Percentiles rank a stretch among this genome's conserved stretches.
These are phyloP conservation scores for Mustela lutreola DNA, from an alignment of 2,113 vertebrate species.

Conservation along the genomic window DNA sequence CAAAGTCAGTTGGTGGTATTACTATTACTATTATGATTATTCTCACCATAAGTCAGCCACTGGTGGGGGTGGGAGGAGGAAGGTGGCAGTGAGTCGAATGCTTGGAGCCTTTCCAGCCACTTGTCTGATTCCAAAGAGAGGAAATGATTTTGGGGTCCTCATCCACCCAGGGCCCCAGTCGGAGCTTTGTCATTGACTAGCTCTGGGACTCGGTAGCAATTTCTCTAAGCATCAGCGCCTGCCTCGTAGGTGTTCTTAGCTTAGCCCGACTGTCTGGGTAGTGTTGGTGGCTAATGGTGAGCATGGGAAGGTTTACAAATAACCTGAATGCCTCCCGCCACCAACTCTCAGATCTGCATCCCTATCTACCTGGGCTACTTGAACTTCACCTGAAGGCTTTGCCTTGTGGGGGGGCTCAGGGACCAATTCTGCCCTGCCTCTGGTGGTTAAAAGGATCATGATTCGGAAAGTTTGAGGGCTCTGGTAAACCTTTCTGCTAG, in stretches of 20 bases:
- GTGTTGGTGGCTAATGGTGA: neutral
- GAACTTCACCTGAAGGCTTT: conserved; percentile 37
- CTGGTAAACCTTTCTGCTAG: neutral
- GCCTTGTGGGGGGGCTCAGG: neutral
- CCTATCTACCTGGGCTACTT: neutral
- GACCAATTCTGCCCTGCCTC: neutral
- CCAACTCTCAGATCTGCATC: neutral
- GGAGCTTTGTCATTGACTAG: neutral
- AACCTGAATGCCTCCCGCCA: neutral
- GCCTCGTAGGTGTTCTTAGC: neutral
- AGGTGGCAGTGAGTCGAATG: neutral
- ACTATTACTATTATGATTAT: neutral
- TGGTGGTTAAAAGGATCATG: neutral
- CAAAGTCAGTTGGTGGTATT: conserved; percentile 5
- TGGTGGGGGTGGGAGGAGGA: neutral
- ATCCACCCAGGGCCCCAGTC: neutral
- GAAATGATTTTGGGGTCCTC: conserved; percentile 39
- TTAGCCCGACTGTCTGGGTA: neutral
- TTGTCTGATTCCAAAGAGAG: neutral
- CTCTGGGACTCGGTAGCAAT: neutral
- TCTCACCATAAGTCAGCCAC: neutral
- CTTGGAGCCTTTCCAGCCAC: conserved; percentile 3
- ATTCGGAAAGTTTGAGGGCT: neutral
- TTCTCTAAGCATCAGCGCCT: neutral
- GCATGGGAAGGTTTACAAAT: neutral